phyloP scores from a whole-genome alignment of 2,888 invertebrate species.

The Diarsia dahlii region DNA sequence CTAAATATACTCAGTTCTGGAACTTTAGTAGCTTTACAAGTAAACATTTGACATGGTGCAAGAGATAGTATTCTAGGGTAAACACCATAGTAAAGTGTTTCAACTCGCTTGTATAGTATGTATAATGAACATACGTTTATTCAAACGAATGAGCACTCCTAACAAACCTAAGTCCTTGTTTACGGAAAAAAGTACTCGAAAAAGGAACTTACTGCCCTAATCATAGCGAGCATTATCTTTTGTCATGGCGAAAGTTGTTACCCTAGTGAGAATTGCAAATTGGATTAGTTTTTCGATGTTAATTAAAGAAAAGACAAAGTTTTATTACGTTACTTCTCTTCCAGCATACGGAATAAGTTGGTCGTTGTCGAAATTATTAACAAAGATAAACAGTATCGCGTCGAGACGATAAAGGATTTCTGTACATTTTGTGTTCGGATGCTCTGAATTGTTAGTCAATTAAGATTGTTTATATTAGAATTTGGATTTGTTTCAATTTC shows the following conservation, averaged over 20 bases:
- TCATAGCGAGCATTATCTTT: constrained; percentile 42
- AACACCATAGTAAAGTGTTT: too few relatives aligned
- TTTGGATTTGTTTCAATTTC: constrained; percentile 34
- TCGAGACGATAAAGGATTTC: constrained; percentile 31
- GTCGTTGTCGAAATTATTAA: constrained; percentile 54
- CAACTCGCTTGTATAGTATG: too few relatives aligned
- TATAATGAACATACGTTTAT: constrained; percentile 22
- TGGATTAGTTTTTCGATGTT: constrained; percentile 69
- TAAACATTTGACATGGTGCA: too few relatives aligned
- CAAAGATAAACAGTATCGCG: constrained; percentile 57
- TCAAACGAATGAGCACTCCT: constrained; percentile 14
- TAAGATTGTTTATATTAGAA: constrained; percentile 28
- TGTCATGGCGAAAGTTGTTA: constrained; percentile 52
- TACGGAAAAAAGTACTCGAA: constrained; percentile 25
- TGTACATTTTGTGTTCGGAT: constrained; percentile 31
- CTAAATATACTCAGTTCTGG: too few relatives aligned
- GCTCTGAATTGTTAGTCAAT: constrained; percentile 26
- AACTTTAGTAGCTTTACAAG: too few relatives aligned
- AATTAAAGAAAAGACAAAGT: constrained; percentile 70
- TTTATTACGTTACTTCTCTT: constrained; percentile 61
- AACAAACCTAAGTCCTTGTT: constrained; percentile 26
- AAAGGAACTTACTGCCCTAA: constrained; percentile 5
- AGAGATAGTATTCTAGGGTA: too few relatives aligned
- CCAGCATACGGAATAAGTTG: constrained; percentile 65
- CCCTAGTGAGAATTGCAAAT: constrained; percentile 63